Conservation (phyloP, 2,797 vertebrate genomes). For the Furcifer pardalis region DNA sequence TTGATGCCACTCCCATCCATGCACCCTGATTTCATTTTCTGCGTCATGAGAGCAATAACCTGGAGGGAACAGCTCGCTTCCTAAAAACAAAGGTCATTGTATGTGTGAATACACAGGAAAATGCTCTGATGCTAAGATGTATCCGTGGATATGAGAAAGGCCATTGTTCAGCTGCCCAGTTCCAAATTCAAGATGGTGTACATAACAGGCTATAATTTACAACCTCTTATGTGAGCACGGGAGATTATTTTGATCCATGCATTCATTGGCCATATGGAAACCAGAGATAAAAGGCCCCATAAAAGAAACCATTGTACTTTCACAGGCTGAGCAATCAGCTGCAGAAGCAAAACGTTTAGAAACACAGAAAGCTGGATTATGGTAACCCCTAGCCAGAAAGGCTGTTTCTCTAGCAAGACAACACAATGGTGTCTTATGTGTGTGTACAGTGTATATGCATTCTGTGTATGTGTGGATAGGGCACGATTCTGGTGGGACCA, state of each 20-base stretch:
- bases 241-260: slow-evolving; percentile 51
- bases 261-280: slow-evolving; percentile 31
- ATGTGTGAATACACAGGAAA: slow-evolving; percentile 61
- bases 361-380: slow-evolving; percentile 5
- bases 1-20: slow-evolving; percentile 38
- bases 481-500: no score
- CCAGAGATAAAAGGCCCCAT: slow-evolving; percentile 58
- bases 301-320: slow-evolving; percentile 46
- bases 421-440: background rate
- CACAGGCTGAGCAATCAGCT: slow-evolving; percentile 17
- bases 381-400: background rate
- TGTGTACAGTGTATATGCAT: background rate
- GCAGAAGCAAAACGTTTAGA: slow-evolving; percentile 6
- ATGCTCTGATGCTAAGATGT: slow-evolving; percentile 32
- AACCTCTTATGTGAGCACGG: slow-evolving; percentile 20
- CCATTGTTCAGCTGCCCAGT: slow-evolving; percentile 49
- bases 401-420: background rate
- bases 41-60: slow-evolving; percentile 30
- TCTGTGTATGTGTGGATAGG: no score
- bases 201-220: slow-evolving; percentile 36
- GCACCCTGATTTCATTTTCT: slow-evolving; percentile 25
- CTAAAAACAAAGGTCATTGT: slow-evolving; percentile 55
- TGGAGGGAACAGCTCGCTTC: background rate
- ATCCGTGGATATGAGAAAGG: slow-evolving; percentile 18
- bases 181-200: slow-evolving; percentile 28